phyloP scores from a whole-genome alignment of 2,797 vertebrate species.

The Euphonia xanthogaster region DNA sequence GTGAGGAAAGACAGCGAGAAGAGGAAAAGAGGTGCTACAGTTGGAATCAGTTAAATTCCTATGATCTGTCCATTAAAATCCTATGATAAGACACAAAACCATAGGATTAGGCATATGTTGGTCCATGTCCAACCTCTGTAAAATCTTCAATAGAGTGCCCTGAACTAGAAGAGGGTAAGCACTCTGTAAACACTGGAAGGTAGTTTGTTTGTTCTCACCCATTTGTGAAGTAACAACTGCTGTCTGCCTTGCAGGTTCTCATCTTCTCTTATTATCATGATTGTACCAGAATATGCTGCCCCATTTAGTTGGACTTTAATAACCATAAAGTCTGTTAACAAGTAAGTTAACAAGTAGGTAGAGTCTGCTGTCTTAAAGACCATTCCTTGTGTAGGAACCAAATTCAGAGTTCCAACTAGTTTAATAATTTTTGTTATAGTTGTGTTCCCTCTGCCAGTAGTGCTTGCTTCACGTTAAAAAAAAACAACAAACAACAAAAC shows the following conservation, averaged over 20 bases:
- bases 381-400: neutral
- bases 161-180: neutral
- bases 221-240: neutral
- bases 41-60: neutral
- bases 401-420: neutral
- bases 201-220: neutral
- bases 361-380: neutral
- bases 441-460: neutral
- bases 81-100: neutral
- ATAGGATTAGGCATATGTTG: neutral
- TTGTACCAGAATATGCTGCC: neutral
- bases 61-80: neutral
- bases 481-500: no score
- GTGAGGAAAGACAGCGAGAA: neutral
- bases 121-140: neutral
- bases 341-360: neutral
- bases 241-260: neutral
- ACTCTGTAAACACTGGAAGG: neutral
- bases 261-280: neutral
- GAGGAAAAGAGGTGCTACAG: neutral
- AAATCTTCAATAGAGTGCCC: neutral
- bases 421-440: neutral
- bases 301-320: neutral
- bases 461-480: neutral
- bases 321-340: neutral